Conservation (phyloP, 1,140 invertebrate species). For the Babylonia areolata region DNA sequence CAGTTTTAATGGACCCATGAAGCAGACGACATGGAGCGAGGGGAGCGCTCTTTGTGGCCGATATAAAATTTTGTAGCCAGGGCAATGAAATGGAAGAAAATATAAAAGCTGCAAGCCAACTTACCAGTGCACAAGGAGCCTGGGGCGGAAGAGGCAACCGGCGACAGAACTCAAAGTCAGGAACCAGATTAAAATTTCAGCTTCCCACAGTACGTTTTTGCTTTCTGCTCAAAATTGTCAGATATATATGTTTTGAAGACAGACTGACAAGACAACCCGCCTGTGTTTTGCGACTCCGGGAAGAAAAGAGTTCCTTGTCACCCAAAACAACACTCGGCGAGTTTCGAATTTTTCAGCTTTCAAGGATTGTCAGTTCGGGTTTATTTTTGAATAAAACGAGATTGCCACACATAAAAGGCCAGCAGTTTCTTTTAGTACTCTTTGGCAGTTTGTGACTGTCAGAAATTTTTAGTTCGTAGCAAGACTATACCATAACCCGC, state of each 20-base stretch:
- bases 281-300: too few species aligned
- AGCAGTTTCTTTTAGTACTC: not conserved
- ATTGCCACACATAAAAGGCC: not conserved
- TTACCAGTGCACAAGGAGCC: not conserved
- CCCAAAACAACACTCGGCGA: too few species aligned
- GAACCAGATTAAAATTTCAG: too few species aligned
- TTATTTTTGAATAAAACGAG: not conserved
- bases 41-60: slow-evolving; percentile 1
- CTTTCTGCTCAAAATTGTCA: too few species aligned
- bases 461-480: not conserved
- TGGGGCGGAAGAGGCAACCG: not conserved
- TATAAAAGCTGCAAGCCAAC: slow-evolving; percentile 6
- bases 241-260: too few species aligned
- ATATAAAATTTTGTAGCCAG: slow-evolving; percentile 8
- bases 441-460: slow-evolving; percentile 6
- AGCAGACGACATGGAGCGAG: not conserved
- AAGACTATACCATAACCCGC: slow-evolving; percentile 10
- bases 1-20: not conserved
- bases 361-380: not conserved
- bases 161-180: too few species aligned
- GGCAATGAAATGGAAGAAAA: slow-evolving; percentile 6
- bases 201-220: too few species aligned
- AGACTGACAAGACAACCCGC: too few species aligned
- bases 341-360: too few species aligned
- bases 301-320: too few species aligned